Evolutionary conservation across 2,113 vertebrate species (phyloP), one percentile per base, ranked within the genome.

Genomic region (Malurus cyaneus): DNA sequence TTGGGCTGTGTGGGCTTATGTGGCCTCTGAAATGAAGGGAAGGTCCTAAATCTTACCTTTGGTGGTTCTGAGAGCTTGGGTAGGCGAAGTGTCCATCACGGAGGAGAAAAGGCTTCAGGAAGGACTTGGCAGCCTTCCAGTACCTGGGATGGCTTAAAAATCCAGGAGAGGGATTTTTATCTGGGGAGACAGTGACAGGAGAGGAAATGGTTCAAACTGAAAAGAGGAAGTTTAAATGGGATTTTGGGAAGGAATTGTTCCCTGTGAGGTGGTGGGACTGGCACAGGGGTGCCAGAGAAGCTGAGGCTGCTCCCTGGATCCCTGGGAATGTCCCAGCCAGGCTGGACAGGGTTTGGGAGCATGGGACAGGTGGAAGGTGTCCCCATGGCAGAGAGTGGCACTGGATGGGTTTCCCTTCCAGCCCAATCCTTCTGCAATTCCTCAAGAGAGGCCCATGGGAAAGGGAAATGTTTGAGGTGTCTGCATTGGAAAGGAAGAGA

Each of bases 361-460:
- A 34, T 56, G 74, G 49, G 42, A 2, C 0, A 8, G n/a, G 49
- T 14, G 57, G 29, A 2, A 71, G 7, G 1, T 41, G 65, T 18
- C 41, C 41, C 18, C 34, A 13, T 41, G 42, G 41, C 64, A 70
- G 26, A 12, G 32, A 3, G 3, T n/a, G 65, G 19, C 7, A 31
- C 20, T 41, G 34, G 50, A 0, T 49, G 42, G 2, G 6, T 0
- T 80, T 56, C 42, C 8, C 8, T 44, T 2, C 9, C 5, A 6
- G 2, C 18, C 44, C 50, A 80, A 57, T 36, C 26, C 8, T 57
- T 8, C 21, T 36, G 66, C 32, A 59, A 32, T 18, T 42, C 34
- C 26, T 57, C 42, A 26, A 2, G 31, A 2, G 20, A 11, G 0
- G 0, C 26, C 4, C 6, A 0, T 13, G 26, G 21, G 34, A 61